Evolutionary conservation across 2,113 vertebrate species (phyloP).

Genomic region (Tringa solitaria): DNA sequence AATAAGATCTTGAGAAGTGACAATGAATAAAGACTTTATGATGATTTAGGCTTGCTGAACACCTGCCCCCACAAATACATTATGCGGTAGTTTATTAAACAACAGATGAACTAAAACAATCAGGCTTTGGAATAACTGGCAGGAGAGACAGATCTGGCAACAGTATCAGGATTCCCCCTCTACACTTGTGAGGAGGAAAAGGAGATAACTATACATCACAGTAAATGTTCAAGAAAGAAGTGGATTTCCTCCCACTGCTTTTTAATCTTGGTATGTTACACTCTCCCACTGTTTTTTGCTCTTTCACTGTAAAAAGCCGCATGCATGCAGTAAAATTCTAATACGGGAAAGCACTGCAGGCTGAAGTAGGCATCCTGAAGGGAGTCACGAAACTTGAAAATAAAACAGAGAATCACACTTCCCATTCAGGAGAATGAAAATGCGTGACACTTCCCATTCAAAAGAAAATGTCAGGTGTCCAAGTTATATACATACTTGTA

Average conservation of each 20-base stretch:
- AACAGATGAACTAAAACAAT: background rate
- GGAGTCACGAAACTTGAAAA: background rate
- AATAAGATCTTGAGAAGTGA: background rate
- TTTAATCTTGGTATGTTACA: conserved; percentile 33
- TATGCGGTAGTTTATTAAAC: background rate
- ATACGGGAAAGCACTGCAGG: background rate
- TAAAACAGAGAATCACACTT: background rate
- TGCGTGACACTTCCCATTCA: background rate
- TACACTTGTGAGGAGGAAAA: background rate
- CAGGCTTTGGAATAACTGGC: background rate
- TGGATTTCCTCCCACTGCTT: conserved; percentile 35
- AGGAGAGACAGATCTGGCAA: background rate
- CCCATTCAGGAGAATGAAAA: background rate
- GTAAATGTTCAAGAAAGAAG: background rate
- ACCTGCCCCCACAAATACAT: background rate
- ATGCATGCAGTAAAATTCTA: background rate
- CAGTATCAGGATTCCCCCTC: background rate
- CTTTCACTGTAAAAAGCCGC: background rate
- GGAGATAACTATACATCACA: background rate
- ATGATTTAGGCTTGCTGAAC: background rate
- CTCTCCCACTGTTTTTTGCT: background rate
- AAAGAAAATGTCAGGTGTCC: background rate
- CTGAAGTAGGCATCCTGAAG: background rate
- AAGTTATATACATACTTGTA: background rate
- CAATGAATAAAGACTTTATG: background rate